A percentile compares a stretch with the other conserved stretches of the same genome.
Conservation (phyloP, 2,888 invertebrate genomes). For the Melanchra persicariae region DNA sequence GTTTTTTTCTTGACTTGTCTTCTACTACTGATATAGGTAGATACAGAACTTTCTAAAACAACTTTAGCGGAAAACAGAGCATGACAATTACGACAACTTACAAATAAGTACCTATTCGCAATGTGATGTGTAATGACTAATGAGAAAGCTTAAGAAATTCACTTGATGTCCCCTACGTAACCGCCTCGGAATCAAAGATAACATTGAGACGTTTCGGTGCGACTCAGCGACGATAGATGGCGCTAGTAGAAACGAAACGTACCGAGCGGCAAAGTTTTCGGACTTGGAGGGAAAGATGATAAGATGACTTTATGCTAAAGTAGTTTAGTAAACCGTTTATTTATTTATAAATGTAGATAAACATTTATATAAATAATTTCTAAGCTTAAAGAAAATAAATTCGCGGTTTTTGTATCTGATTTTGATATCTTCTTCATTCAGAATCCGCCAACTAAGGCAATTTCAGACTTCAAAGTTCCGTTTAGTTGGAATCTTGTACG, state of each 20-base stretch:
- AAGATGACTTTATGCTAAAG: background rate
- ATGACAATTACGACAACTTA: too few relatives aligned
- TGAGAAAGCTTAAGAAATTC: too few relatives aligned
- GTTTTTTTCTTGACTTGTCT: background rate
- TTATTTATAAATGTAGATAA: background rate
- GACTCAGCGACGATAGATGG: constrained; percentile 48
- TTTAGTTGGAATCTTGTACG: too few relatives aligned
- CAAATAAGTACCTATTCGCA: background rate
- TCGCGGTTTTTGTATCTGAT: too few relatives aligned
- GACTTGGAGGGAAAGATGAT: constrained; percentile 2
- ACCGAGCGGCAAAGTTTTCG: constrained; percentile 2
- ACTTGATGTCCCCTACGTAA: background rate
- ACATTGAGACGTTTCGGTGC: constrained; percentile 8
- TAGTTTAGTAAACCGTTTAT: background rate
- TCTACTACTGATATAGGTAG: too few relatives aligned
- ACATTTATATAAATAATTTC: background rate
- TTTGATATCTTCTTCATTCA: too few relatives aligned
- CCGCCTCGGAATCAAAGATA: background rate
- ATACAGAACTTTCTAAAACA: too few relatives aligned
- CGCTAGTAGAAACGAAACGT: constrained; percentile 32
- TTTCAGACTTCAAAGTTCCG: too few relatives aligned
- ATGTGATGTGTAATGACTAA: background rate
- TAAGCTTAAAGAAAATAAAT: background rate
- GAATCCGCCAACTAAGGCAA: too few relatives aligned
- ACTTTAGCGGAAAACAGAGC: background rate